phyloP scores from a whole-genome alignment of 2,113 vertebrate species.

The Elgaria multicarinata region DNA sequence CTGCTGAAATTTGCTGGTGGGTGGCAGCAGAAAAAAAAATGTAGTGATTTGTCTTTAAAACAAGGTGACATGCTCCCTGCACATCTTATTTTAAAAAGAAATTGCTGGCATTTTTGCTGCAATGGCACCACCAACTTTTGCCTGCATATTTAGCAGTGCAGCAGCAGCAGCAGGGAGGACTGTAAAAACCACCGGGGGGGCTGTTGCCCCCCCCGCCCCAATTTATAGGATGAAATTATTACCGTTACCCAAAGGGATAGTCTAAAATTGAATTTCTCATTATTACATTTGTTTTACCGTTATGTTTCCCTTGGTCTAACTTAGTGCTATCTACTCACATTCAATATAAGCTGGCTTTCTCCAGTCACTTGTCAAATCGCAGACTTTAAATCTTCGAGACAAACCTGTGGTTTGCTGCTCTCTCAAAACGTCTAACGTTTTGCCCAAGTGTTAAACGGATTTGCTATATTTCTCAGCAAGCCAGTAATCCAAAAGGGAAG shows the following conservation, averaged over 20 bases:
- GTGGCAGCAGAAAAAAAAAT: too few species aligned
- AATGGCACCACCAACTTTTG: too few species aligned
- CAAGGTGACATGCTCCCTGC: too few species aligned
- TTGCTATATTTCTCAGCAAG: conserved; percentile 74
- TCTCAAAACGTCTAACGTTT: conserved; percentile 71
- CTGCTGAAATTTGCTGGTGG: too few species aligned
- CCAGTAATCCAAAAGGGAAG: conserved; percentile 70
- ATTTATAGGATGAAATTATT: neutral
- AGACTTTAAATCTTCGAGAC: conserved; percentile 75
- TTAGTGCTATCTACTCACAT: conserved; percentile 15
- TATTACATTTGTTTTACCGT: neutral
- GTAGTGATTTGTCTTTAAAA: too few species aligned
- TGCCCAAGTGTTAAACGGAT: conserved; percentile 73
- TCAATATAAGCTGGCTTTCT: too few species aligned
- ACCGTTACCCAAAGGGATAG: neutral
- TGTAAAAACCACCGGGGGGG: too few species aligned
- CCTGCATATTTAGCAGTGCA: too few species aligned
- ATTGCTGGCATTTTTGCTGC: too few species aligned
- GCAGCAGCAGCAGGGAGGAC: too few species aligned
- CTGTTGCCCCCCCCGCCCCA: too few species aligned
- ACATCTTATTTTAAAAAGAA: too few species aligned
- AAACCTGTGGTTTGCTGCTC: conserved; percentile 68
- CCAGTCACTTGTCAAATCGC: conserved; percentile 44
- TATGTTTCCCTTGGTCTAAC: neutral
- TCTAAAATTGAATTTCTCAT: neutral